These are phyloP conservation scores for Conopomorpha cramerella DNA, from an alignment of 1,140 invertebrate genomes.

Conservation along the genomic window DNA sequence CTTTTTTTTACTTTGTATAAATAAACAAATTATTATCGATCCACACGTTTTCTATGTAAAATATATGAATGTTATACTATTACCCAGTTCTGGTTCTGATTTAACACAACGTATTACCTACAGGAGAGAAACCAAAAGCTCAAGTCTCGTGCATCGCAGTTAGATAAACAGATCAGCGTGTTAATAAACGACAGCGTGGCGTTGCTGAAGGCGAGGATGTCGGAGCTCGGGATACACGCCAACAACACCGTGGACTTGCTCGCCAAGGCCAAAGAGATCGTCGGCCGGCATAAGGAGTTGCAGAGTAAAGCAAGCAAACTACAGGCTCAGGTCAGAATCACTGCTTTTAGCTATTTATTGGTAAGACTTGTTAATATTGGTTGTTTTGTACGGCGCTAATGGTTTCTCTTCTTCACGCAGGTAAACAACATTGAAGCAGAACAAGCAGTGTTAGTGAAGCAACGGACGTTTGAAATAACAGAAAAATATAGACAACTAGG, in stretches of 20 bases:
- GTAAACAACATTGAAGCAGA: slow-evolving; percentile 68
- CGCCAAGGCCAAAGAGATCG: slow-evolving; percentile 90
- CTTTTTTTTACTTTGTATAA: too few relatives aligned
- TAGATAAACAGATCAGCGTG: slow-evolving; percentile 90
- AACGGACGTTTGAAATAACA: slow-evolving; percentile 70
- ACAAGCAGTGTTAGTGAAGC: slow-evolving; percentile 68
- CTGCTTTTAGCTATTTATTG: slow-evolving; percentile 1
- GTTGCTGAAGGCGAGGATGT: slow-evolving; percentile 86
- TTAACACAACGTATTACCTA: too few relatives aligned
- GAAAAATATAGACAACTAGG: slow-evolving; percentile 66
- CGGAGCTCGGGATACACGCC: slow-evolving; percentile 85
- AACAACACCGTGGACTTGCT: slow-evolving; percentile 83
- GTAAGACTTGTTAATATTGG: slow-evolving; percentile 8
- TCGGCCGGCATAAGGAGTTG: slow-evolving; percentile 86
- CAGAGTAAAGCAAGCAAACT: slow-evolving; percentile 84
- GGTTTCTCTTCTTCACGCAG: too few relatives aligned
- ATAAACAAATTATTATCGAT: too few relatives aligned
- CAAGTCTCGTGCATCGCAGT: slow-evolving; percentile 77
- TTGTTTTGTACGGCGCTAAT: too few relatives aligned
- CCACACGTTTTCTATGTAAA: too few relatives aligned
- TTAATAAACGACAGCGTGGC: slow-evolving; percentile 91
- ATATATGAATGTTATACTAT: too few relatives aligned
- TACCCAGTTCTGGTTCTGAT: too few relatives aligned
- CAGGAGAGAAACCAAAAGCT: slow-evolving; percentile 81
- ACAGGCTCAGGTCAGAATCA: slow-evolving; percentile 72